Evolutionary conservation across 2,888 invertebrate species (phyloP), one percentile per base, ranked within the genome.

Genomic region (Serrognathus titanus): DNA sequence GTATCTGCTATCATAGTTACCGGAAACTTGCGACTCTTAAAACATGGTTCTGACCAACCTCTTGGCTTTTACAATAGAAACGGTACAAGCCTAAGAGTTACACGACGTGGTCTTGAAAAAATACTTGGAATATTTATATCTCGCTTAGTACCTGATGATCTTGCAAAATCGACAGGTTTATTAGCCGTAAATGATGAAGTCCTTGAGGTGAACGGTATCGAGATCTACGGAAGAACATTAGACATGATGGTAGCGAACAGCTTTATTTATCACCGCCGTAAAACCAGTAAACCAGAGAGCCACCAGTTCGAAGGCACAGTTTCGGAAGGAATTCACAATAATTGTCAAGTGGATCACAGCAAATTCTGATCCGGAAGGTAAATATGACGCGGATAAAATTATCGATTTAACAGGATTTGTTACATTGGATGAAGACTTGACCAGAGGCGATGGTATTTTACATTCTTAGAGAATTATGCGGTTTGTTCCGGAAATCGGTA

Each of bases 191-290:
- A 99, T 76, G 99, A 99, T 75, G 99, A 99, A 78, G 97, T 99
- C n/a, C 83, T 98, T 8, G 98, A 99, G 79, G 99, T 99, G 43
- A 99, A 99, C 78, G 99, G 99, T 37, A 99, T 99, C 70, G 97
- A 99, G 78, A 98, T 99, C n/a, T 90, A 90, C 52, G 97, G 96
- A 35, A 99, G 99, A 81, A 96, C 96, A 1, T 80, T 99, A 24
- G 98, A 99, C 78, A 99, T 99, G 99, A 99, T 99, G 99, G 97
- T 99, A 52, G 99, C 99, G 20, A 99, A 99, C 81, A 97, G 97
- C 55, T 94, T 84, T 99, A 66, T 98, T 99, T 69, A 94, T 99
- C 69, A 99, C 99, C 1, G 98, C 99, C 1, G 98, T 98, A 12
- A 96, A 97, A 73, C 99, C 99, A 50, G 97, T 97, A 57, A 99